phyloP scores from a whole-genome alignment of 2,888 invertebrate genomes.

The Cremastinae sp. region DNA sequence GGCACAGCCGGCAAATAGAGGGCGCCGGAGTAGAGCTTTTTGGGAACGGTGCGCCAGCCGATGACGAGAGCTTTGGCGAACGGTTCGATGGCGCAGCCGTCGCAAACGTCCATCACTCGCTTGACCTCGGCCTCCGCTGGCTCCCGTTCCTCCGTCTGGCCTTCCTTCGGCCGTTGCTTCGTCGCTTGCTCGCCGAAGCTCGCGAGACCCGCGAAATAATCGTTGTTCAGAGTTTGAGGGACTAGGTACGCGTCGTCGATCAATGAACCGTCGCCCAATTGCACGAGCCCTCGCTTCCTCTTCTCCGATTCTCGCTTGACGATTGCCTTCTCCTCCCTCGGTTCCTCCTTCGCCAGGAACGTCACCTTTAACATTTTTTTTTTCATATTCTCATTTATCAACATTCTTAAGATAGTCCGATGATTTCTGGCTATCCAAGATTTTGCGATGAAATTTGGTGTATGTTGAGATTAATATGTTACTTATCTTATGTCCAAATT shows the following conservation, averaged over 20 bases:
- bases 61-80: slow-evolving; percentile 90
- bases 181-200: slow-evolving; percentile 86
- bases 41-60: slow-evolving; percentile 88
- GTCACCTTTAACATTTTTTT: slow-evolving; percentile 70
- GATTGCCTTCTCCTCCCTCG: slow-evolving; percentile 55
- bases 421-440: no score
- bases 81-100: slow-evolving; percentile 88
- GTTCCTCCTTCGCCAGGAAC: slow-evolving; percentile 60
- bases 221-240: slow-evolving; percentile 81
- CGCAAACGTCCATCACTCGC: slow-evolving; percentile 90
- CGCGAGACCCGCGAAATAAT: slow-evolving; percentile 85
- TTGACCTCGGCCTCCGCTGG: slow-evolving; percentile 92
- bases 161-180: slow-evolving; percentile 82
- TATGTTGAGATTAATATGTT: no score
- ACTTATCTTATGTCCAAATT: no score
- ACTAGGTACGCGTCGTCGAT: slow-evolving; percentile 84
- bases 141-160: slow-evolving; percentile 89
- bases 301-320: slow-evolving; percentile 72
- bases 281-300: slow-evolving; percentile 86
- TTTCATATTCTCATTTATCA: no score
- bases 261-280: slow-evolving; percentile 86
- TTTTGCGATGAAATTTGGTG: no score
- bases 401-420: no score
- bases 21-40: slow-evolving; percentile 88
- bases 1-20: slow-evolving; percentile 86